Conservation (phyloP, 1,140 invertebrate species). For the Orussus abietinus region DNA sequence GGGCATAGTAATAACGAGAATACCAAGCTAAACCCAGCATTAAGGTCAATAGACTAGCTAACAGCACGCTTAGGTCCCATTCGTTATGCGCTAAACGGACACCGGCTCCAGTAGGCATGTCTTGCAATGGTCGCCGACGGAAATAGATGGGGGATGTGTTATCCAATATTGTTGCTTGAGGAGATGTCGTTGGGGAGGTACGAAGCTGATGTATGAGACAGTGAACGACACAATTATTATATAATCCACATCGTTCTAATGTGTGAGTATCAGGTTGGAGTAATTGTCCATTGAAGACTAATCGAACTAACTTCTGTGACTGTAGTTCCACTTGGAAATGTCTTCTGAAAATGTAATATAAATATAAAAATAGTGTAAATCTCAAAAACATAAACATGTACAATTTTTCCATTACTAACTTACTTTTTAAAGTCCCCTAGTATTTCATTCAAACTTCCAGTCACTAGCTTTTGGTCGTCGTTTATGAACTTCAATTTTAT, state of each 20-base stretch:
- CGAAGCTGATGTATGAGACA: constrained; percentile 70
- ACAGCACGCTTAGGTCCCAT: constrained; percentile 54
- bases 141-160: constrained; percentile 40
- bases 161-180: constrained; percentile 23
- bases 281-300: constrained; percentile 86
- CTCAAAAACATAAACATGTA: constrained; percentile 5
- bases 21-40: constrained; percentile 60
- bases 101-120: constrained; percentile 43
- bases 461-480: constrained; percentile 77
- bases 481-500: constrained; percentile 84
- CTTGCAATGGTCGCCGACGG: constrained; percentile 37
- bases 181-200: constrained; percentile 24
- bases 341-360: constrained; percentile 58
- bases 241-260: constrained; percentile 72
- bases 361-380: constrained; percentile 12
- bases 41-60: constrained; percentile 47
- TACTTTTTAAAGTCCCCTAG: constrained; percentile 87
- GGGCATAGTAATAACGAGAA: constrained; percentile 59
- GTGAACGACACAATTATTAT: constrained; percentile 84
- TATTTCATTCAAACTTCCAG: constrained; percentile 69
- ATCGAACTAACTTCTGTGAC: constrained; percentile 70
- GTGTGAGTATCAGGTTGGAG: constrained; percentile 72
- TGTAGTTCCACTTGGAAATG: constrained; percentile 78
- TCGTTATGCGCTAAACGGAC: constrained; percentile 48
- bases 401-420: constrained; percentile 10